Base-by-base conservation (phyloP, 2,888 invertebrate species). In the Chrysolina haemoptera region DNA sequence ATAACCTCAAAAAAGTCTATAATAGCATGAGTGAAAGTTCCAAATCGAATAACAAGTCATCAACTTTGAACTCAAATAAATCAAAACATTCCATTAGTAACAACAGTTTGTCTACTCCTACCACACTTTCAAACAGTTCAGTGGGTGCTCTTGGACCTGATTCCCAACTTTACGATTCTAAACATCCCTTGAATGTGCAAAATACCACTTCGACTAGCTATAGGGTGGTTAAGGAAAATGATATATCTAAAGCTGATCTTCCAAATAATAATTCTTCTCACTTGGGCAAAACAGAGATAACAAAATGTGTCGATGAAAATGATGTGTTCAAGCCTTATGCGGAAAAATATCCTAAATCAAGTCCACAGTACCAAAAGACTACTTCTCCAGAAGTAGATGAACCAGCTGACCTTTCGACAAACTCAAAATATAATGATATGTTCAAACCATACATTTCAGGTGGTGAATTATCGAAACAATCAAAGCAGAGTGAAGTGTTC, bases 1-100 rank as follows among this genome's bases (percentile, higher is more conserved):
- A 83, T 14, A 79, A 83, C 0, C 77, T 88, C 20, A 83, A 84
- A 71, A 87, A 87, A 79, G 83, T 86, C 67, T 85, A 84, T 70
- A 82, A 78, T 35, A 76, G 74, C 22, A 77, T 76, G 76, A 70
- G 66, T 1, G 78, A 76, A 41, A 70, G 41, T 63, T 64, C 76
- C 6, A 74, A 50, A 64, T 48, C 46, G 46, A 67, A 65, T 35
- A 62, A 40, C 53, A 70, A 62, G 18, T 67, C 66, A 6, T 14
- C 67, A 16, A 11, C 20, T 41, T 40, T 16, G 6, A 59, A 9
- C 16, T 3, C 53, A 3, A 55, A 62, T n/a, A 22, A 18, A 40
- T 22, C 70, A 12, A 20, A 18, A 53, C 67, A 70, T 64, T 53
- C 63, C 63, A 64, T 22, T 50, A 64, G 16, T 16, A 16, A 22